Evolutionary conservation across 2,797 vertebrate genomes (phyloP).

Genomic region (Galagoides demidoff): DNA sequence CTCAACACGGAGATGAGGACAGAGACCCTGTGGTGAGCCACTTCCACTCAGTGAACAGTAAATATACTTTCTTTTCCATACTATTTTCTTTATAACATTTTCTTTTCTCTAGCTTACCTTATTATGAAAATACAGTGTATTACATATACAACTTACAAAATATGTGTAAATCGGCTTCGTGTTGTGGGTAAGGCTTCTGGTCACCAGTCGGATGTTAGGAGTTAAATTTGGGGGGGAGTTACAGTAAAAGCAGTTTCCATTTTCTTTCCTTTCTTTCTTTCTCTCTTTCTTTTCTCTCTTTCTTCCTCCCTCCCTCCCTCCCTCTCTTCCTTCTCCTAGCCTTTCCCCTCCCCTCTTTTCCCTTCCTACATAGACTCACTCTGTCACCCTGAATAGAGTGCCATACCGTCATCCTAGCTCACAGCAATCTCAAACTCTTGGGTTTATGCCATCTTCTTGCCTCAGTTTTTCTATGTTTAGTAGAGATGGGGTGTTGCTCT

Average conservation of each 20-base stretch:
- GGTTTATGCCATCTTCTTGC: too few species aligned
- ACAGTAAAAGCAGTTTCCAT: not conserved
- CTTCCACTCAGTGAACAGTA: not conserved
- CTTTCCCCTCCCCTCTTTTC: too few species aligned
- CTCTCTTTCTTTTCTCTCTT: too few species aligned
- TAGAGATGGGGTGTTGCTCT: too few species aligned
- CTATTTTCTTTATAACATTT: not conserved
- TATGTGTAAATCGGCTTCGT: not conserved
- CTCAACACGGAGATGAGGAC: not conserved
- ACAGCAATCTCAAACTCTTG: too few species aligned
- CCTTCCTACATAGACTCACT: too few species aligned
- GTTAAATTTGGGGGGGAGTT: not conserved
- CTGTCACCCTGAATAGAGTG: too few species aligned
- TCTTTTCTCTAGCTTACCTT: not conserved
- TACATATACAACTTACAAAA: fast-evolving
- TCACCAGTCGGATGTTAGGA: not conserved
- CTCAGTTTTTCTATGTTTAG: too few species aligned
- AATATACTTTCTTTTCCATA: not conserved
- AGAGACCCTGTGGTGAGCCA: not conserved
- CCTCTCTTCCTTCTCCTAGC: too few species aligned
- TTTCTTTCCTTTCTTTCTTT: too few species aligned
- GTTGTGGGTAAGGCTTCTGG: not conserved
- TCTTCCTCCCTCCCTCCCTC: too few species aligned
- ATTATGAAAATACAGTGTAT: not conserved
- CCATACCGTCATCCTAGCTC: too few species aligned